These are phyloP conservation scores for Dysidea cf. avara DNA, from an alignment of 37 sponge, comb jelly and placozoan species.

Conservation along the genomic window DNA sequence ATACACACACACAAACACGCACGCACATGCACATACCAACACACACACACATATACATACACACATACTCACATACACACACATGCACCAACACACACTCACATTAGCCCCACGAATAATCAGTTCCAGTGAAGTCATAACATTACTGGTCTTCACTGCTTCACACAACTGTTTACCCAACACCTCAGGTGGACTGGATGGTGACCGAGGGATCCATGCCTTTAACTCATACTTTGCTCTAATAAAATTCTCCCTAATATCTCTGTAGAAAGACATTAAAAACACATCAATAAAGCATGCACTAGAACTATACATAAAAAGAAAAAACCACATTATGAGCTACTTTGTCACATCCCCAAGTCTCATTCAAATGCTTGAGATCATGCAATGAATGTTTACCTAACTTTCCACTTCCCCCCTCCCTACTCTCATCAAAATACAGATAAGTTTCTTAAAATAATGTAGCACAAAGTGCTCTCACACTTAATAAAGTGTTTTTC, in stretches of 20 bases:
- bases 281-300: not conserved
- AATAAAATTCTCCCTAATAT: conserved; percentile 77
- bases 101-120: conserved; percentile 72
- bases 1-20: no score
- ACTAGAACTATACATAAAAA: not conserved
- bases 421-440: no score
- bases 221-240: conserved; percentile 74
- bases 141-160: conserved; percentile 40
- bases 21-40: no score
- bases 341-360: no score
- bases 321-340: no score
- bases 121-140: conserved; percentile 63
- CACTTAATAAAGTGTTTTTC: no score
- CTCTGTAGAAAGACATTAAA: conserved; percentile 16
- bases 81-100: not conserved
- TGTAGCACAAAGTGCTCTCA: no score
- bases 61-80: conserved; percentile 11
- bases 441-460: no score
- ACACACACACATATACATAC: conserved; percentile 1
- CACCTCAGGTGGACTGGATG: not conserved
- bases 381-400: no score
- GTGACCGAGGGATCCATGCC: conserved; percentile 57
- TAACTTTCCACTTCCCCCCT: no score
- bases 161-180: conserved; percentile 55
- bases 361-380: no score